Evolutionary conservation across 2,113 vertebrate genomes (phyloP), one percentile per base, ranked within the genome.

Genomic region (Typhlomys cinereus): DNA sequence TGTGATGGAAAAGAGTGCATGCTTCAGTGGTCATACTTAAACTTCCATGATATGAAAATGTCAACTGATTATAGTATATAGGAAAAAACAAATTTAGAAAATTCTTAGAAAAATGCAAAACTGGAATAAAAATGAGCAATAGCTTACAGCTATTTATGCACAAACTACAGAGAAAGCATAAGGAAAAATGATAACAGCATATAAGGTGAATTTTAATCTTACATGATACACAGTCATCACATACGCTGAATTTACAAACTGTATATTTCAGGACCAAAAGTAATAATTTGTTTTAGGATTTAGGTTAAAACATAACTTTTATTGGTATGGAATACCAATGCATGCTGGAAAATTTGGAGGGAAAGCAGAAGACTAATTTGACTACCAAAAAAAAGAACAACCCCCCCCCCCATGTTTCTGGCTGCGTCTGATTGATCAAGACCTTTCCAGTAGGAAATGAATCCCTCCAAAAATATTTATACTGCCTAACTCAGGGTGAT

Each of bases 391-490:
- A n/a, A n/a, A n/a, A n/a, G n/a, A n/a, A n/a, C n/a, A n/a, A n/a
- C n/a, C n/a, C n/a, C n/a, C n/a, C n/a, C n/a, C n/a, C n/a, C n/a
- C 44, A 23, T 36, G 1, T 61, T 62, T 79, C 85, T 62, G 0
- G 61, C 36, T 69, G 9, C 12, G 20, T 84, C 13, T 31, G 74
- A 5, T 64, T 70, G 12, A 6, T 75, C 59, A 74, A 31, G 15
- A 36, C 11, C 44, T 89, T 70, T 3, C 57, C 62, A 81, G 52
- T 41, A 89, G 66, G 46, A 93, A 93, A 82, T 88, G 79, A 88
- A 86, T 1, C 74, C 17, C 41, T 74, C 41, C 18, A 50, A 41
- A 85, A 84, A 52, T 41, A 67, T 48, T 54, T 69, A 15, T 31
- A 23, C n/a, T 73, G 46, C 7, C 2, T 85, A 10, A 67, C 2